phyloP scores from a whole-genome alignment of 1,140 invertebrate species.

The Camponotus pennsylvanicus region DNA sequence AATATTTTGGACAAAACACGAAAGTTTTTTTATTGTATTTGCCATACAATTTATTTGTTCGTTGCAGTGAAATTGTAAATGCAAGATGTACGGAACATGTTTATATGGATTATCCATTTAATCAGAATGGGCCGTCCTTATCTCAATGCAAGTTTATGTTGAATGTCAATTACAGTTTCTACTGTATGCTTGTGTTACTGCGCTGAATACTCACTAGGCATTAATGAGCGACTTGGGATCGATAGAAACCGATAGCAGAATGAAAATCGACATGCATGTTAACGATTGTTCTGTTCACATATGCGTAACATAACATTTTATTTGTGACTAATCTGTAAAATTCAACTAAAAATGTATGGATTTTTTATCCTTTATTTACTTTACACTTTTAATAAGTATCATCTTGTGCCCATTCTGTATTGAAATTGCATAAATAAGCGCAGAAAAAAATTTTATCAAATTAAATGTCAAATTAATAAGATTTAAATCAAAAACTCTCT shows the following conservation, averaged over 20 bases:
- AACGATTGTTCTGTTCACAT: neutral
- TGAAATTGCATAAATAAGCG: neutral
- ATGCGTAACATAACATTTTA: constrained; percentile 2
- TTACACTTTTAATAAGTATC: neutral
- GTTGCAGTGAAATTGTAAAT: neutral
- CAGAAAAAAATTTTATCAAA: neutral
- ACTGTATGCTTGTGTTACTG: constrained; percentile 8
- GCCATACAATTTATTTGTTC: neutral
- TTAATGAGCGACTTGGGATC: constrained; percentile 42
- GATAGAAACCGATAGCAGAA: neutral
- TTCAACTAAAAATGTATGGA: neutral
- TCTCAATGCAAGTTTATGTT: constrained; percentile 34
- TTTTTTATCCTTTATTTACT: neutral
- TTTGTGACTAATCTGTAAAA: constrained; percentile 10
- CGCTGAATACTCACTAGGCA: neutral
- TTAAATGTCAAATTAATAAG: constrained; percentile 20
- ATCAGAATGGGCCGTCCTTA: constrained; percentile 24
- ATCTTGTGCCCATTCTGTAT: neutral
- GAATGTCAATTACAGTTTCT: constrained; percentile 36
- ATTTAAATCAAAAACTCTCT: neutral
- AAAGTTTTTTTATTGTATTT: neutral
- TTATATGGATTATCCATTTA: constrained; percentile 22
- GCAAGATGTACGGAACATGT: neutral
- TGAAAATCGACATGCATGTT: constrained; percentile 9
- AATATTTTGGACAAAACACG: neutral